Percentiles rank a stretch among this genome's conserved stretches.
Conservation (phyloP, 2,797 vertebrate species). For the Cuculus canorus region DNA sequence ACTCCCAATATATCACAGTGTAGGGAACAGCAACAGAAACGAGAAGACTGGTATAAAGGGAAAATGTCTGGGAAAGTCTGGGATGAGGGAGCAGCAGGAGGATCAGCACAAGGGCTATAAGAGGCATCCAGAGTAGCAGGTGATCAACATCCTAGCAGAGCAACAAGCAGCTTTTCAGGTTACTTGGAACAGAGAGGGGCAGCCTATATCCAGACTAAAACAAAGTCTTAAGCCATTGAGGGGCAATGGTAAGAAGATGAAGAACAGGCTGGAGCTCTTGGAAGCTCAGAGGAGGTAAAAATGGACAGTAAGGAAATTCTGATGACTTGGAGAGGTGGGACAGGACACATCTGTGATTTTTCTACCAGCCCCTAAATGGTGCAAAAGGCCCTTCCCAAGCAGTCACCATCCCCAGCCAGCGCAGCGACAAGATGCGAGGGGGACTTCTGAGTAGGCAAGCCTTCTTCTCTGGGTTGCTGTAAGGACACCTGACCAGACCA, state of each 20-base stretch:
- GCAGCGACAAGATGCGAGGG: accelerated
- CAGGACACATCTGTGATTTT: no score
- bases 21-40: background rate
- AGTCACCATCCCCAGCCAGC: background rate
- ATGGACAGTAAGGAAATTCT: background rate
- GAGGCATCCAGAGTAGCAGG: background rate
- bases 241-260: background rate
- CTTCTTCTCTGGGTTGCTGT: accelerated
- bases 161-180: background rate
- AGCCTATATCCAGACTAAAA: background rate
- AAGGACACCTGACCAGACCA: background rate
- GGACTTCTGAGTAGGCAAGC: background rate
- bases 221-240: background rate
- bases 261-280: background rate
- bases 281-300: background rate
- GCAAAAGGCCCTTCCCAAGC: background rate
- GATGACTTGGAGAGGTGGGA: background rate
- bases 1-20: background rate
- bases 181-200: background rate
- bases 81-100: background rate
- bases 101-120: background rate
- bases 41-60: background rate
- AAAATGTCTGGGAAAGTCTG: background rate
- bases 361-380: background rate
- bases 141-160: background rate